These are phyloP conservation scores for Macrocentrus cingulum DNA, from an alignment of 1,140 invertebrate genomes.

Conservation along the genomic window DNA sequence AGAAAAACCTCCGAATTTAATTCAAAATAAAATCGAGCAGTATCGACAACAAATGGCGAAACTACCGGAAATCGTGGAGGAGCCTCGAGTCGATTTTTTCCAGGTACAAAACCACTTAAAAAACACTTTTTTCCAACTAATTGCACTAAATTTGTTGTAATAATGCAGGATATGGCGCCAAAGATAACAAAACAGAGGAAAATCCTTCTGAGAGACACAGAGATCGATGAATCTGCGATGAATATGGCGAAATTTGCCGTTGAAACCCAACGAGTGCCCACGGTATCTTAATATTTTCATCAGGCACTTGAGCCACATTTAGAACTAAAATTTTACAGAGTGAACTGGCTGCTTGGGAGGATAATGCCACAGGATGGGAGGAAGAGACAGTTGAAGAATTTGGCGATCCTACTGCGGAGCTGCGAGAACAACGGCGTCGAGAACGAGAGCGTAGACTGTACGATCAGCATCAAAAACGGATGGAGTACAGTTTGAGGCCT, in stretches of 20 bases:
- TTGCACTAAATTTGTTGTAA: background rate
- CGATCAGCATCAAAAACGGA: slow-evolving; percentile 57
- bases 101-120: slow-evolving; percentile 39
- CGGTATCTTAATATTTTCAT: too few relatives aligned
- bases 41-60: slow-evolving; percentile 56
- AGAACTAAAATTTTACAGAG: slow-evolving; percentile 34
- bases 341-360: slow-evolving; percentile 58
- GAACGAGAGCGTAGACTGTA: slow-evolving; percentile 54
- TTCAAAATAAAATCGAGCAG: slow-evolving; percentile 62
- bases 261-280: slow-evolving; percentile 41
- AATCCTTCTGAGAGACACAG: slow-evolving; percentile 50
- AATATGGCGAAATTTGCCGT: slow-evolving; percentile 50
- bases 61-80: slow-evolving; percentile 37
- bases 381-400: slow-evolving; percentile 55
- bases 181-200: slow-evolving; percentile 60
- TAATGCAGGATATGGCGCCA: slow-evolving; percentile 59
- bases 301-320: background rate
- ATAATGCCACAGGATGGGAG: slow-evolving; percentile 58
- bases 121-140: too few relatives aligned
- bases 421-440: slow-evolving; percentile 55
- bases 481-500: slow-evolving; percentile 50
- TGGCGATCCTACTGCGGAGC: slow-evolving; percentile 48
- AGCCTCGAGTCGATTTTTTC: slow-evolving; percentile 56
- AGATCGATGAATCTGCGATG: slow-evolving; percentile 31
- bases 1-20: slow-evolving; percentile 51